Evolutionary conservation across 2,888 invertebrate species (phyloP).

Genomic region (Melanargia galathea): DNA sequence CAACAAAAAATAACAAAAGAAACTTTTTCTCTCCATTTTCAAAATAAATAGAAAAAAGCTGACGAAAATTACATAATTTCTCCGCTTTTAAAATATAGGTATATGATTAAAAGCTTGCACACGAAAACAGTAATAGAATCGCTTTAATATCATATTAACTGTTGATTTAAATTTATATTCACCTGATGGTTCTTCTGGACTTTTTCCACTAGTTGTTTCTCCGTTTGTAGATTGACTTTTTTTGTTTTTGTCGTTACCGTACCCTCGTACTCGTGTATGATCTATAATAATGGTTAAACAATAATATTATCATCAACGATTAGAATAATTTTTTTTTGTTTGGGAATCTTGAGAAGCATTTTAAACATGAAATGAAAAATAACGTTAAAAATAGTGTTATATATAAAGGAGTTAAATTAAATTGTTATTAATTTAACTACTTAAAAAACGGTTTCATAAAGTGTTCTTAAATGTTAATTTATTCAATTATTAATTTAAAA

Average conservation of each 20-base stretch:
- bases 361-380: neutral
- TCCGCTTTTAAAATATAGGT: neutral
- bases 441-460: neutral
- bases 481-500: neutral
- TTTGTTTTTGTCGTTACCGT: conserved; percentile 67
- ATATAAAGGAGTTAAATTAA: neutral
- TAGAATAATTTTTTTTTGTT: too few relatives aligned
- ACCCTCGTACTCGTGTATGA: conserved; percentile 65
- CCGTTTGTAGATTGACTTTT: conserved; percentile 58
- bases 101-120: conserved; percentile 8
- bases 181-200: conserved; percentile 66
- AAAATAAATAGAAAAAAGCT: conserved; percentile 31
- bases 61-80: neutral
- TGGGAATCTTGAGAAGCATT: too few relatives aligned
- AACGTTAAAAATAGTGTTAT: neutral
- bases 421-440: neutral
- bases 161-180: conserved; percentile 16
- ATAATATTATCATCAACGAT: neutral
- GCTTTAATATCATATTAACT: neutral
- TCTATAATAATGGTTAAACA: conserved; percentile 48
- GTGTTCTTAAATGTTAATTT: too few relatives aligned
- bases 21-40: conserved; percentile 14
- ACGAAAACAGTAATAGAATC: neutral
- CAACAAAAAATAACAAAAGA: conserved; percentile 48
- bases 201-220: conserved; percentile 53